Percentiles rank a stretch among this genome's conserved stretches.
Evolutionary conservation across 2,113 vertebrate species (phyloP).

Genomic region (Neogale vison): DNA sequence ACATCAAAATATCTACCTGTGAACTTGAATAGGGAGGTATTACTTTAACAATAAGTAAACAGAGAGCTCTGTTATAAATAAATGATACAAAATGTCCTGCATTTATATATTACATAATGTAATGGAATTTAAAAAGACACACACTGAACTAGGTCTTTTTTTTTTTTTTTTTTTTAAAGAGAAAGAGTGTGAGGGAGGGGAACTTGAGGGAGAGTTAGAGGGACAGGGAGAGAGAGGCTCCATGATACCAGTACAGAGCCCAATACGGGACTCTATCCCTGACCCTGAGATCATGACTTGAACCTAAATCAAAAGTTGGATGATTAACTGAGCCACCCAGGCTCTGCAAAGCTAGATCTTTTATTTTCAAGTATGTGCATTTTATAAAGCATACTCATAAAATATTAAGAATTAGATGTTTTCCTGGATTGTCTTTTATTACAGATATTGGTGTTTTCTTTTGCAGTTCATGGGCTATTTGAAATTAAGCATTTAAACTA

Average conservation of each 20-base stretch:
- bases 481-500: slow-evolving; percentile 3
- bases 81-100: not conserved
- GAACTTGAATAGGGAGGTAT: not conserved
- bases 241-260: not conserved
- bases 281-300: not conserved
- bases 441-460: not conserved
- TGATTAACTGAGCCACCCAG: not conserved
- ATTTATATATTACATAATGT: not conserved
- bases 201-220: too few relatives aligned
- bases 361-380: not conserved
- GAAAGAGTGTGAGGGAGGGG: not conserved
- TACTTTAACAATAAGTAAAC: not conserved
- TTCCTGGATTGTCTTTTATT: not conserved
- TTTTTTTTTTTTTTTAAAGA: not conserved
- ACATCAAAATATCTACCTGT: not conserved
- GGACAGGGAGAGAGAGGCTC: not conserved
- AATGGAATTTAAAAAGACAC: not conserved
- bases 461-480: not conserved
- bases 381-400: not conserved
- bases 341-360: not conserved
- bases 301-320: not conserved
- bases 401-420: not conserved
- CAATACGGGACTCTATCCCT: not conserved
- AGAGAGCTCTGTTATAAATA: not conserved
- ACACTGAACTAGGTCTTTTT: not conserved